Base-by-base conservation (phyloP, 2,113 vertebrate genomes). In the Illadopsis cleaveri region DNA sequence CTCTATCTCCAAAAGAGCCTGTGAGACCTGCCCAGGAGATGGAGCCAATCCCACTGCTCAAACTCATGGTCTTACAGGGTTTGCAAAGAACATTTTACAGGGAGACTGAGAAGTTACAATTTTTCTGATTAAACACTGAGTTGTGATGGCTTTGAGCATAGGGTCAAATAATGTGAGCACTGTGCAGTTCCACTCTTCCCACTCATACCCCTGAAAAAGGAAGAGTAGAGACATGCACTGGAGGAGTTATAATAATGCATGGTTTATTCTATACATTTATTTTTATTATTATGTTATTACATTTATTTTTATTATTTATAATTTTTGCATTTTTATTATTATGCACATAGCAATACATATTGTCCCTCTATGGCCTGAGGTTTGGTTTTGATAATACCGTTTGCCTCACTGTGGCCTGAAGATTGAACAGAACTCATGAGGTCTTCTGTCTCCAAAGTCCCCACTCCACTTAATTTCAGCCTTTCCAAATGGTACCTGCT, bases 381-480 rank as follows among this genome's bases (percentile, higher is more conserved):
- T 18, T 65, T 73, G 18, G 17, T 72, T 57, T 72, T 65, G 18
- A 65, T 27, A 42, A 35, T 37, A 19, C 10, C 15, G 72, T 80
- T 50, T 72, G 16, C 54, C 24, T 87, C 33, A 31, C 22, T 35
- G 6, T 40, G 31, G 5, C 13, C 65, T 42, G 45, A 70, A 77
- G 15, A 23, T 50, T 88, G 11, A 57, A 33, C 8, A 65, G 35
- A 30, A 33, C 14, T 37, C 37, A 14, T 35, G 38, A 62, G 18
- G 20, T 69, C n/a, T 54, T 75, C 56, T 65, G 7, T 44, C 24
- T 81, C 42, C 68, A 16, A 69, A 61, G 15, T 38, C 38, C 20
- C 7, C 0, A 1, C 5, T 58, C 42, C 2, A 2, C 6, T 64
- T 33, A n/a, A n/a, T 56, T 64, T 61, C 28, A 85, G 2, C 5